phyloP scores from a whole-genome alignment of 2,888 invertebrate genomes.

The Polydrusus pterygomalis region DNA sequence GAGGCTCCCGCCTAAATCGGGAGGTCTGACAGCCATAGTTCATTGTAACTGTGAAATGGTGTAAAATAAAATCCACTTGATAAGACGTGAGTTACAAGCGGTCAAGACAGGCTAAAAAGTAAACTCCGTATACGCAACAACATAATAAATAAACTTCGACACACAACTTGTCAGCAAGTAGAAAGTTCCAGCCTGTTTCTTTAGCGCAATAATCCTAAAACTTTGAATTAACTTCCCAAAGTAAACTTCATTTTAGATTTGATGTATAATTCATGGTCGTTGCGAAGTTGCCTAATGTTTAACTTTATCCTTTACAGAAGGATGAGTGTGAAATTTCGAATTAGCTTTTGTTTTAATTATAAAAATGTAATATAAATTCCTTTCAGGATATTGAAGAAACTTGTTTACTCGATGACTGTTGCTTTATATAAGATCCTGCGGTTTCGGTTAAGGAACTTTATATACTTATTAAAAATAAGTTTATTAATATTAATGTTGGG shows the following conservation, averaged over 20 bases:
- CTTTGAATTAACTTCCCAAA: conserved; percentile 2
- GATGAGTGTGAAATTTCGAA: conserved; percentile 10
- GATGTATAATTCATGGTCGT: conserved; percentile 6
- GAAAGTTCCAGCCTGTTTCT: neutral
- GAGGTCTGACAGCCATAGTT: no score
- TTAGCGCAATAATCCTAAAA: neutral
- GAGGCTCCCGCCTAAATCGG: no score
- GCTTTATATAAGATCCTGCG: no score
- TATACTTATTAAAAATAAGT: no score
- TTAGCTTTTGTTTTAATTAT: neutral
- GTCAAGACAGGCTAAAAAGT: neutral
- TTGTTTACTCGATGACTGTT: no score
- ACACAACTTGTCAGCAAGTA: neutral
- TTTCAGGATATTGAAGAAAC: no score
- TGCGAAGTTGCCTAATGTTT: neutral
- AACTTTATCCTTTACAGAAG: neutral
- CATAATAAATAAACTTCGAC: neutral
- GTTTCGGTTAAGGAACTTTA: no score
- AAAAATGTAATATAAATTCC: conserved; percentile 4
- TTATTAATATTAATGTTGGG: no score
- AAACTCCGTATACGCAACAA: neutral
- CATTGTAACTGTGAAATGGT: no score
- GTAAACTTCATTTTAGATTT: conserved; percentile 1
- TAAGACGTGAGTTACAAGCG: no score
- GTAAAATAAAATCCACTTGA: no score